Evolutionary conservation across 2,797 vertebrate species (phyloP).

Genomic region (Harpagifer antarcticus): DNA sequence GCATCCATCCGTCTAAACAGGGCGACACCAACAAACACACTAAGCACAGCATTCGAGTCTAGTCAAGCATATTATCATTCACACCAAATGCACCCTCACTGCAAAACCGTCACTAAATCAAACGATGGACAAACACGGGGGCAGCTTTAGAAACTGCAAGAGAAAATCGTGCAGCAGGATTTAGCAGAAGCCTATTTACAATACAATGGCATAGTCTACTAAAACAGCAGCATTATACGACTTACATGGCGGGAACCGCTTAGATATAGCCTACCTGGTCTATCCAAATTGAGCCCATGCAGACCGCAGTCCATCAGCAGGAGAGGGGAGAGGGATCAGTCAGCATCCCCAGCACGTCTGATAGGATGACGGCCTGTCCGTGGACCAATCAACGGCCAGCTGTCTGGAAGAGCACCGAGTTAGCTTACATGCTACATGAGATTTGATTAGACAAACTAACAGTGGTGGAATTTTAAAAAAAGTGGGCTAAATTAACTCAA

Average conservation of each 20-base stretch:
- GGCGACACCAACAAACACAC: slow-evolving; percentile 46
- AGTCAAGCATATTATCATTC: background rate
- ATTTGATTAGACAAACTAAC: background rate
- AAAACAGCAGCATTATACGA: background rate
- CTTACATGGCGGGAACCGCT: background rate
- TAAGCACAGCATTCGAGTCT: background rate
- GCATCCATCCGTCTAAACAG: slow-evolving; percentile 67
- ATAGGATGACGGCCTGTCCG: slow-evolving; percentile 57
- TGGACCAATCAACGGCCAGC: slow-evolving; percentile 61
- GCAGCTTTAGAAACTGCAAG: background rate
- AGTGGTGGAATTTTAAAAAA: too few relatives aligned
- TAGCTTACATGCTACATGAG: slow-evolving; percentile 27
- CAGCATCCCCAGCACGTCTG: slow-evolving; percentile 54
- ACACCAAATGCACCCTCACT: background rate
- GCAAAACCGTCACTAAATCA: background rate
- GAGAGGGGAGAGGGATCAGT: slow-evolving; percentile 11
- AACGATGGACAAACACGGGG: slow-evolving; percentile 5
- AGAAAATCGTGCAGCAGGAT: background rate
- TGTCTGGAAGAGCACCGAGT: slow-evolving; percentile 11
- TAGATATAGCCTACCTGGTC: slow-evolving; percentile 39
- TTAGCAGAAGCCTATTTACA: background rate
- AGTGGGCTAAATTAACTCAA: too few relatives aligned
- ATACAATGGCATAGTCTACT: background rate
- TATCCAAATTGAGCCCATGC: slow-evolving; percentile 17
- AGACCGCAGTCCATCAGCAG: slow-evolving; percentile 36